Base-by-base conservation (phyloP, 2,888 invertebrate genomes). In the Amiota communis region DNA sequence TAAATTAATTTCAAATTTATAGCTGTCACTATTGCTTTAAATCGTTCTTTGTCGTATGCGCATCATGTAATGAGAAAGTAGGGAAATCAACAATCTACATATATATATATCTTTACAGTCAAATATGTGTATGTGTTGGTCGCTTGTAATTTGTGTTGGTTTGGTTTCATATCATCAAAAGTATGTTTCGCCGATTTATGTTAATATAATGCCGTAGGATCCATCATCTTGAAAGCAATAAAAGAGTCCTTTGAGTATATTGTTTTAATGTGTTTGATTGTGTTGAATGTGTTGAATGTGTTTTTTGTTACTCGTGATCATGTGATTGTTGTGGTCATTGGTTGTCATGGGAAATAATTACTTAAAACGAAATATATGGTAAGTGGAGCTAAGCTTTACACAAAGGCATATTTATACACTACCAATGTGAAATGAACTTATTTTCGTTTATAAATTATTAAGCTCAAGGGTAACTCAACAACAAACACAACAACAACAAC, bases 11-110 rank as follows among this genome's bases (percentile, higher is more conserved):
- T 83, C 79, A 83, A 83, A 83, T 83, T 83, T 83, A 83, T 83
- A 83, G 83, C 84, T 84, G 83, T 80, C 77, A 83, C 83, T 86
- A 81, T 83, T 80, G 86, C 83, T 85, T 86, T 84, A 84, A 83
- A 83, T 78, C 78, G 79, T 75, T 23, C n/a, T 48, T 59, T 75
- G 69, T 15, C 47, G 71, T 9, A 63, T 53, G 76, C 65, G 70
- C 63, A 61, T 15, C 23, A n/a, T 63, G 10, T n/a, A 63, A 36
- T 63, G 46, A 59, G 59, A 23, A 59, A 17, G 59, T 23, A 11
- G 11, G 59, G 20, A 20, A 17, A 17, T n/a, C 49, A n/a, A 47
- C 64, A 36, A 46, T 48, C 36, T 36, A n/a, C 36, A 8, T 3
- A 23, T 51, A 23, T 61, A n/a, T 17, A 15, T 64, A 23, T 23